These are phyloP conservation scores for Drosophila pachea DNA, from an alignment of 1,140 invertebrate genomes.

Conservation along the genomic window DNA sequence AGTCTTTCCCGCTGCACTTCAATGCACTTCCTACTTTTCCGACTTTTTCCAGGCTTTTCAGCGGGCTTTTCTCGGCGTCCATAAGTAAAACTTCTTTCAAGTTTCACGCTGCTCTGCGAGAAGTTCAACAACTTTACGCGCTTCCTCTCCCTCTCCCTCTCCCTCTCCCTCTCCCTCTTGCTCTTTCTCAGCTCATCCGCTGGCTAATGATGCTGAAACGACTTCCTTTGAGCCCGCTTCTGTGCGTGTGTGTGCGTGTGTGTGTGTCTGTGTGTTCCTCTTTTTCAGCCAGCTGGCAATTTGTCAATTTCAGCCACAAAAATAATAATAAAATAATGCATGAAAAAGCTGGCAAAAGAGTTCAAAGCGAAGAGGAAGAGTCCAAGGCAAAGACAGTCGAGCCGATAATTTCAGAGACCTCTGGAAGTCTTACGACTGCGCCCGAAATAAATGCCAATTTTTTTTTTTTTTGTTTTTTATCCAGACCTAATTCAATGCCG, in stretches of 20 bases:
- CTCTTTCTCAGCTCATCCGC: slow-evolving; percentile 36
- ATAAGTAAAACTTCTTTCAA: too few relatives aligned
- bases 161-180: slow-evolving; percentile 4
- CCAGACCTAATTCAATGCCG: too few relatives aligned
- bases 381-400: too few relatives aligned
- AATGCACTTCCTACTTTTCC: not conserved
- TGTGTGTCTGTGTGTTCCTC: slow-evolving; percentile 16
- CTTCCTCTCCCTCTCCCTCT: not conserved
- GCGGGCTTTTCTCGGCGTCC: too few relatives aligned
- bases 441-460: too few relatives aligned
- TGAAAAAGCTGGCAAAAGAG: not conserved
- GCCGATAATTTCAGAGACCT: too few relatives aligned
- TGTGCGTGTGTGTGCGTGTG: too few relatives aligned
- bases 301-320: slow-evolving; percentile 48
- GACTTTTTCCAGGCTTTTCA: not conserved
- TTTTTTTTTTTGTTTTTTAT: too few relatives aligned
- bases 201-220: slow-evolving; percentile 58
- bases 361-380: too few relatives aligned
- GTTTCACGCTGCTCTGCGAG: not conserved
- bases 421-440: too few relatives aligned
- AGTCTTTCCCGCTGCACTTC: not conserved
- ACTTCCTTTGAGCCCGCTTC: slow-evolving; percentile 53
- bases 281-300: slow-evolving; percentile 51
- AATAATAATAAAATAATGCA: slow-evolving; percentile 12
- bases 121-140: not conserved